Percentiles rank a stretch among this genome's conserved stretches.
phyloP scores from a whole-genome alignment of 2,797 vertebrate genomes.

The Helicolenus hilgendorfi region DNA sequence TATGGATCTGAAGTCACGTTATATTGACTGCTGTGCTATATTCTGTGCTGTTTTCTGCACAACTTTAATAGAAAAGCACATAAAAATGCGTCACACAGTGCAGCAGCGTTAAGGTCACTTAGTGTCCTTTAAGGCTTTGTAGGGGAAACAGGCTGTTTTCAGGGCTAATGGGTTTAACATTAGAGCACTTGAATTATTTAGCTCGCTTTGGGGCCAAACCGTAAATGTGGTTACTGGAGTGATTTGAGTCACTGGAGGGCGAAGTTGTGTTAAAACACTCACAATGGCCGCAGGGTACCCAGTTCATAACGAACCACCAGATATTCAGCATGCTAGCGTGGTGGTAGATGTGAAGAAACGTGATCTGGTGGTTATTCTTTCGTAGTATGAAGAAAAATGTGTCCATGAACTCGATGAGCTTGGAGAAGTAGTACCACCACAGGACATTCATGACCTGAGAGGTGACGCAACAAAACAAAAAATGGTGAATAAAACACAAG shows the following conservation, averaged over 20 bases:
- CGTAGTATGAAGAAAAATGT: conserved; percentile 98
- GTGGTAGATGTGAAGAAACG: conserved; percentile 97
- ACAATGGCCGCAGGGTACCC: conserved; percentile 99
- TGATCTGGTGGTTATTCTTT: conserved; percentile 98
- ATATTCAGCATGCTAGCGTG: conserved; percentile 97
- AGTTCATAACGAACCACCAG: conserved; percentile 99
- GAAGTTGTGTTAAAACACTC: conserved; percentile 84
- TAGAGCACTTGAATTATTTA: conserved; percentile 74
- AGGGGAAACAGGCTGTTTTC: conserved; percentile 32
- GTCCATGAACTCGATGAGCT: conserved; percentile 99
- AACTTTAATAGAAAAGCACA: background rate
- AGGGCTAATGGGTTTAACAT: conserved; percentile 51
- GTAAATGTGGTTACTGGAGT: conserved; percentile 31
- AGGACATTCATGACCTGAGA: conserved; percentile 93
- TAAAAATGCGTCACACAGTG: background rate
- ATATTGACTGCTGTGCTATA: background rate
- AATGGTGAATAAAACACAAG: background rate
- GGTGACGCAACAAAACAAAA: background rate
- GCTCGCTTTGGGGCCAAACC: conserved; percentile 16
- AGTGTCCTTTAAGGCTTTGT: conserved; percentile 18
- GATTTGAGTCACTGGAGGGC: conserved; percentile 37
- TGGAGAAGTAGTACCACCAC: conserved; percentile 99
- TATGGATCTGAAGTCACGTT: background rate
- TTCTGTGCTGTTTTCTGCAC: background rate
- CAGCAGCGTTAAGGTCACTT: conserved; percentile 12